These are phyloP conservation scores for Bombus superbus DNA, from an alignment of 1,140 invertebrate genomes.

Conservation along the genomic window DNA sequence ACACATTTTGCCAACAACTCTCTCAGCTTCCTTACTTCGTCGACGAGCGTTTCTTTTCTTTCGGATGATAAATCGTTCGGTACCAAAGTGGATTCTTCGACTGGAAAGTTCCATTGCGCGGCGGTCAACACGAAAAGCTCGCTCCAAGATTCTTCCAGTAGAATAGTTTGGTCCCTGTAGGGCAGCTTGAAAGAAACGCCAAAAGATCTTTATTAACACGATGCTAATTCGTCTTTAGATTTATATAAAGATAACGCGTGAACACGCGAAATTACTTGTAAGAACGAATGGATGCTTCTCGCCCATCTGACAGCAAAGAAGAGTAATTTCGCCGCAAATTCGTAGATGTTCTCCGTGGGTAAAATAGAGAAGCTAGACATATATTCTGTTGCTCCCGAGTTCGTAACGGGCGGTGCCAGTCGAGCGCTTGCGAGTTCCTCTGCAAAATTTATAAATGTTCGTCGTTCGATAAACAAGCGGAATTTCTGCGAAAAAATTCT, in stretches of 20 bases:
- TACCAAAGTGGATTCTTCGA: slow-evolving; percentile 84
- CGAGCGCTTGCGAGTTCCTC: slow-evolving; percentile 68
- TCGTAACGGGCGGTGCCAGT: slow-evolving; percentile 68
- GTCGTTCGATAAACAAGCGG: background rate
- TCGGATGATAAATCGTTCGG: slow-evolving; percentile 71
- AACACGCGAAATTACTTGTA: slow-evolving; percentile 82
- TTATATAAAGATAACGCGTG: no score
- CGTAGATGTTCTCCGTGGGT: slow-evolving; percentile 86
- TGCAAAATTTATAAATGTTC: background rate
- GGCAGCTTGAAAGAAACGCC: slow-evolving; percentile 83
- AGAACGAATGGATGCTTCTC: slow-evolving; percentile 88
- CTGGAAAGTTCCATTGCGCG: slow-evolving; percentile 89
- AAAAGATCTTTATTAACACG: background rate
- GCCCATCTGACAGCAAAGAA: slow-evolving; percentile 91
- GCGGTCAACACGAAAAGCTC: slow-evolving; percentile 93
- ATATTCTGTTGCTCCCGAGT: slow-evolving; percentile 70
- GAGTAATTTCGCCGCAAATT: slow-evolving; percentile 90
- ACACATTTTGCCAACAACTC: slow-evolving; percentile 87
- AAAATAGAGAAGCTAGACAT: slow-evolving; percentile 77
- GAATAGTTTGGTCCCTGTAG: slow-evolving; percentile 87
- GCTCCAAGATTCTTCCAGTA: slow-evolving; percentile 91
- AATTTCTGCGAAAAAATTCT: background rate
- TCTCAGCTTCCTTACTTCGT: slow-evolving; percentile 84
- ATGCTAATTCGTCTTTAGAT: no score
- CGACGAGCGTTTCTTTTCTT: slow-evolving; percentile 78